A percentile compares a stretch with the other conserved stretches of the same genome.
These are phyloP conservation scores for Sarcophaga subvicina DNA, from an alignment of 2,888 invertebrate species.

Conservation along the genomic window DNA sequence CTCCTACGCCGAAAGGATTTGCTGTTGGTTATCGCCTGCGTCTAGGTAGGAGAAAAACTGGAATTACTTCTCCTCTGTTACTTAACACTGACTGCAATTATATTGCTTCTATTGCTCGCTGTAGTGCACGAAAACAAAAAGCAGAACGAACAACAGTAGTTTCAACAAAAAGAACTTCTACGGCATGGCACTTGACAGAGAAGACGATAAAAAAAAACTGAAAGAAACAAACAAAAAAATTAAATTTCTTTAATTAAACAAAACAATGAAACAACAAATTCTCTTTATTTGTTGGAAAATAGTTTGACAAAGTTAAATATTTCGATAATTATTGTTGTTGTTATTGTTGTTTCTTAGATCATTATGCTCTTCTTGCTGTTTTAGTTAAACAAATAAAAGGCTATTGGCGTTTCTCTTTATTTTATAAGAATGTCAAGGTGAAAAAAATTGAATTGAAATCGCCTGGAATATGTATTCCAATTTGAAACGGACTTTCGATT, in stretches of 20 bases:
- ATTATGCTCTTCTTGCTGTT: background rate
- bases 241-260: constrained; percentile 32
- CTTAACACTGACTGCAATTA: background rate
- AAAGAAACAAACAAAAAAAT: constrained; percentile 1
- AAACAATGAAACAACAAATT: background rate
- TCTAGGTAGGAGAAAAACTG: background rate
- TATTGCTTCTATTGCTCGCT: background rate
- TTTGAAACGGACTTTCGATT: too few relatives aligned
- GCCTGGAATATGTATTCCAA: too few relatives aligned
- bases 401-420: constrained; percentile 24
- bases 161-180: constrained; percentile 30
- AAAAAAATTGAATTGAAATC: too few relatives aligned
- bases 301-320: constrained; percentile 13
- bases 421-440: too few relatives aligned
- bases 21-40: background rate
- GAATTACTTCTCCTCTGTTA: background rate
- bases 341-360: background rate
- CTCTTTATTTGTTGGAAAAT: constrained; percentile 25
- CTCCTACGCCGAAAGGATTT: background rate
- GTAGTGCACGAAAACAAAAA: background rate
- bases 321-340: background rate
- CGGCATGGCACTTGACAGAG: constrained; percentile 3
- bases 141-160: constrained; percentile 3
- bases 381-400: constrained; percentile 21
- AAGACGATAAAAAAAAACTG: background rate